phyloP scores from a whole-genome alignment of 2,888 invertebrate genomes.

The Noctua janthe region DNA sequence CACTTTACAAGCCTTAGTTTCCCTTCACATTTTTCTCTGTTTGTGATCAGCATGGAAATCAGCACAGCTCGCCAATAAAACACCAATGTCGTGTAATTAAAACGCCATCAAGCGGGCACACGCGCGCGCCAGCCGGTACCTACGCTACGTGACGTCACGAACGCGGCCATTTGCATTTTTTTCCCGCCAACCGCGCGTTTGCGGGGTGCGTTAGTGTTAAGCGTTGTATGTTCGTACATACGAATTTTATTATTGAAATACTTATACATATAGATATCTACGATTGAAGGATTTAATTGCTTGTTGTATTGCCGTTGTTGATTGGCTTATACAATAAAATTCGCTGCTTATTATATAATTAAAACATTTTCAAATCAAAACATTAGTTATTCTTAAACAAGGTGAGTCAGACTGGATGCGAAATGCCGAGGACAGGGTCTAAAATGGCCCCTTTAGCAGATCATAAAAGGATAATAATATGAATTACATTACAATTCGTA shows the following conservation, averaged over 20 bases:
- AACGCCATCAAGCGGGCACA: constrained; percentile 77
- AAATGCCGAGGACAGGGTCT: not conserved
- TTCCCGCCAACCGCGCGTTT: constrained; percentile 77
- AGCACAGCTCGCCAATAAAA: constrained; percentile 73
- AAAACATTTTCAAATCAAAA: not conserved
- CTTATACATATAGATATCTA: constrained; percentile 5
- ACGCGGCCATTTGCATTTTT: constrained; percentile 83
- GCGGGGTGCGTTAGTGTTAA: constrained; percentile 66
- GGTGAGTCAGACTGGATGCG: not conserved
- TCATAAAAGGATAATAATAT: too few species aligned
- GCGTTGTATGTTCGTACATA: constrained; percentile 41
- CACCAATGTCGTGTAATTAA: constrained; percentile 78
- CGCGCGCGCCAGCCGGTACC: constrained; percentile 68
- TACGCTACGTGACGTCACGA: constrained; percentile 81
- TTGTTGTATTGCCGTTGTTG: not conserved
- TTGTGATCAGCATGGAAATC: constrained; percentile 61
- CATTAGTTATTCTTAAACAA: not conserved
- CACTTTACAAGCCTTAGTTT: constrained; percentile 30
- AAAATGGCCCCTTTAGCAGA: too few species aligned
- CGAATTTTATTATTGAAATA: constrained; percentile 52
- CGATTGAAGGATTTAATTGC: not conserved
- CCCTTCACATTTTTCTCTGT: constrained; percentile 50
- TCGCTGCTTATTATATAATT: not conserved
- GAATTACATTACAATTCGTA: too few species aligned
- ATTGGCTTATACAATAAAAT: not conserved